phyloP scores from a whole-genome alignment of 2,113 vertebrate species.

The Onychostoma macrolepis region DNA sequence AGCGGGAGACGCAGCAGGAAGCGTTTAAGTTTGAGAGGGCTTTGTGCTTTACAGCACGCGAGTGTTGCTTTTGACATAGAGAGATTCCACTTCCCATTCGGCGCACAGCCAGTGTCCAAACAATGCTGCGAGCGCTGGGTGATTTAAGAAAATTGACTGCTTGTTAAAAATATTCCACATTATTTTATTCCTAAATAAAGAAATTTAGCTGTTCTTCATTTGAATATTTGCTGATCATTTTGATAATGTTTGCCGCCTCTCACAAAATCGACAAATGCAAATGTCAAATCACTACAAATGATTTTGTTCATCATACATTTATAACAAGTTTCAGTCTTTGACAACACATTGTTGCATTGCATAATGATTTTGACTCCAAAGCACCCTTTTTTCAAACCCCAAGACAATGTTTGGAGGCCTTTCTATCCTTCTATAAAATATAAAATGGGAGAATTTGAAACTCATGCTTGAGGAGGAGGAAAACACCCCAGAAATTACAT shows the following conservation, averaged over 20 bases:
- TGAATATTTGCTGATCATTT: neutral
- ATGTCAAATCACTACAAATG: neutral
- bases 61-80: neutral
- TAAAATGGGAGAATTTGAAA: neutral
- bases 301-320: neutral
- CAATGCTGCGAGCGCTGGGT: neutral
- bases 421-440: neutral
- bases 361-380: neutral
- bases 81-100: neutral
- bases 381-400: neutral
- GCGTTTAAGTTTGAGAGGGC: slow-evolving; percentile 19
- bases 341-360: neutral
- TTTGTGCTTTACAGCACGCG: neutral
- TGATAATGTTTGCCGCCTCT: neutral
- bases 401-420: neutral
- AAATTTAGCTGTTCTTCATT: neutral
- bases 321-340: neutral
- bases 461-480: neutral
- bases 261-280: neutral
- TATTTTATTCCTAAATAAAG: neutral
- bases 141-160: neutral
- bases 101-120: neutral
- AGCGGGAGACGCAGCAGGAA: slow-evolving; percentile 35
- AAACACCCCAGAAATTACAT: neutral
- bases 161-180: neutral